A percentile compares a stretch with the other conserved stretches of the same genome.
Evolutionary conservation across 2,113 vertebrate species (phyloP).

Genomic region (Ciconia boyciana): DNA sequence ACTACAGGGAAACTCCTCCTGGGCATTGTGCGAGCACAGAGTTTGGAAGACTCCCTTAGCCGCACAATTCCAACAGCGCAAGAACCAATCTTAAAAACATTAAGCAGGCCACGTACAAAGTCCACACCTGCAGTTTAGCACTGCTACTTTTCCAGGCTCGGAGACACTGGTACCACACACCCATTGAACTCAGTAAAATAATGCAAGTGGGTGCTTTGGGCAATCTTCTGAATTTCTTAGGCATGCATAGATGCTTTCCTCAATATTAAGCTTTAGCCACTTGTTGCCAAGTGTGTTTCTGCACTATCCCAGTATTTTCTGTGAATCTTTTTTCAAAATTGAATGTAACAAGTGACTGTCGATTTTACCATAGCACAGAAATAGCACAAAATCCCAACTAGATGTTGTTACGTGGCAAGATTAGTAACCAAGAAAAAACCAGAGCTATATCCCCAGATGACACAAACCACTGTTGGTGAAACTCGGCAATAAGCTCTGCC

Average conservation of each 20-base stretch:
- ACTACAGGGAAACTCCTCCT: not conserved
- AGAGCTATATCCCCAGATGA: not conserved
- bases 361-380: not conserved
- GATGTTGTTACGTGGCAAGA: not conserved
- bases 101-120: rapidly evolving
- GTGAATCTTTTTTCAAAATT: not conserved
- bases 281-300: not conserved
- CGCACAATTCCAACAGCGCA: too few relatives aligned
- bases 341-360: not conserved
- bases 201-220: rapidly evolving
- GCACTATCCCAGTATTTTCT: not conserved
- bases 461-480: not conserved
- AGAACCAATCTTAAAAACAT: not conserved
- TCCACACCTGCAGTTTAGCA: not conserved
- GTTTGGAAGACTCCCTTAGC: not conserved
- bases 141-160: not conserved
- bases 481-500: not conserved
- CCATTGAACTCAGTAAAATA: rapidly evolving
- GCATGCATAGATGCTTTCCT: rapidly evolving
- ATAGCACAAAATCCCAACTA: not conserved
- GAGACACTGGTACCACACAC: rapidly evolving
- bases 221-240: not conserved
- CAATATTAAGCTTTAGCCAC: not conserved
- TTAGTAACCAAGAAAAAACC: not conserved
- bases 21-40: not conserved